These are phyloP conservation scores for Saccostrea glomerata DNA, from an alignment of 1,140 invertebrate genomes.

Conservation along the genomic window DNA sequence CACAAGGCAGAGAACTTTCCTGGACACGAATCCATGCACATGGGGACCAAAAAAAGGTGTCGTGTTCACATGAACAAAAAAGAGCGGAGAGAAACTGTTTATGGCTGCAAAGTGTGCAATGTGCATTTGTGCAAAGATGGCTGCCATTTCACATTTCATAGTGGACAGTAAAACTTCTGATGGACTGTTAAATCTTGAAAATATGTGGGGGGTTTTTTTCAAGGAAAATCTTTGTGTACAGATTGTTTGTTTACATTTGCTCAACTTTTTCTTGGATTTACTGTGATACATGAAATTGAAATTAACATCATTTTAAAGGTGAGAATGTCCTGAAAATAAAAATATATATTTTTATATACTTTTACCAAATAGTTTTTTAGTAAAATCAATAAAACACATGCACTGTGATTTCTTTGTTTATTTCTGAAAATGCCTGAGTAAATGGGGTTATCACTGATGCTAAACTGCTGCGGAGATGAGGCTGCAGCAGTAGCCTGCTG, in stretches of 20 bases:
- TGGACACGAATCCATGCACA: conserved; percentile 37
- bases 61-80: conserved; percentile 24
- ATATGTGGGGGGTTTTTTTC: background rate
- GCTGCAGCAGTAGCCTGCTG: background rate
- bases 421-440: conserved; percentile 31
- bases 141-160: conserved; percentile 39
- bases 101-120: conserved; percentile 37
- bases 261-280: background rate
- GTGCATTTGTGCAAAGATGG: conserved; percentile 51
- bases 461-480: conserved; percentile 12
- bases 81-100: conserved; percentile 44
- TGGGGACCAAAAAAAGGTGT: conserved; percentile 35
- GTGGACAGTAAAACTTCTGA: conserved; percentile 19
- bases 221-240: background rate
- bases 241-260: background rate
- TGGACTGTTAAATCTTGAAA: background rate
- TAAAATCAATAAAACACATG: background rate
- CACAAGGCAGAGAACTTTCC: conserved; percentile 15
- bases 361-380: background rate
- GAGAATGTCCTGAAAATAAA: background rate
- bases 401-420: background rate
- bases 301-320: conserved; percentile 14
- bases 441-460: conserved; percentile 4
- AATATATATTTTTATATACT: conserved; percentile 21
- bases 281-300: background rate